Evolutionary conservation across 2,113 vertebrate species (phyloP).

Genomic region (Psettodes erumei): DNA sequence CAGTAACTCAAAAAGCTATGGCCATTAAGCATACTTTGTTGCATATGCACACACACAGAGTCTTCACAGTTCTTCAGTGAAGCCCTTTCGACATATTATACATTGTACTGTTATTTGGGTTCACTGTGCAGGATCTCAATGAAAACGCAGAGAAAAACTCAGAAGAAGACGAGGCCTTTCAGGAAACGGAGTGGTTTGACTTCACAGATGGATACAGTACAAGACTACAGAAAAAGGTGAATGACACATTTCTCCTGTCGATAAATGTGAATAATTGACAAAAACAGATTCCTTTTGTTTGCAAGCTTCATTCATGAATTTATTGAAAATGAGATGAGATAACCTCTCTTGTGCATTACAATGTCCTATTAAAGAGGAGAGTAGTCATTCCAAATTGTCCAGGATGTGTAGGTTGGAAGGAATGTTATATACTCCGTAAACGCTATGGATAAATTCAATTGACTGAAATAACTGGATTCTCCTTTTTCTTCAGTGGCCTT

Average conservation of each 20-base stretch:
- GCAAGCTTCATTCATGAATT: no score
- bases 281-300: no score
- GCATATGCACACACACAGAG: neutral
- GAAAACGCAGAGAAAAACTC: constrained; percentile 52
- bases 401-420: neutral
- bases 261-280: neutral
- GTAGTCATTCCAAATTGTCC: neutral
- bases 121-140: constrained; percentile 64
- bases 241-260: neutral
- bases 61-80: no score
- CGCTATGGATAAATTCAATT: neutral
- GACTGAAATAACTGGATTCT: neutral
- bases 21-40: neutral
- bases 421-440: neutral
- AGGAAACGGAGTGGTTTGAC: constrained; percentile 77
- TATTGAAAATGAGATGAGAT: no score
- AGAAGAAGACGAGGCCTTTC: constrained; percentile 66
- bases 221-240: constrained; percentile 77
- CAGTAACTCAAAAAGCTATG: neutral
- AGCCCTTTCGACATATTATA: neutral
- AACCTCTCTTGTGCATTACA: neutral
- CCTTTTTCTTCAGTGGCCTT: constrained; percentile 75
- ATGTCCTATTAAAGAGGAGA: neutral
- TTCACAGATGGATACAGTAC: constrained; percentile 72
- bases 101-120: neutral